A percentile compares a stretch with the other conserved stretches of the same genome.
These are phyloP conservation scores for Camptogramma bilineatum DNA, from an alignment of 2,888 invertebrate species.

Conservation along the genomic window DNA sequence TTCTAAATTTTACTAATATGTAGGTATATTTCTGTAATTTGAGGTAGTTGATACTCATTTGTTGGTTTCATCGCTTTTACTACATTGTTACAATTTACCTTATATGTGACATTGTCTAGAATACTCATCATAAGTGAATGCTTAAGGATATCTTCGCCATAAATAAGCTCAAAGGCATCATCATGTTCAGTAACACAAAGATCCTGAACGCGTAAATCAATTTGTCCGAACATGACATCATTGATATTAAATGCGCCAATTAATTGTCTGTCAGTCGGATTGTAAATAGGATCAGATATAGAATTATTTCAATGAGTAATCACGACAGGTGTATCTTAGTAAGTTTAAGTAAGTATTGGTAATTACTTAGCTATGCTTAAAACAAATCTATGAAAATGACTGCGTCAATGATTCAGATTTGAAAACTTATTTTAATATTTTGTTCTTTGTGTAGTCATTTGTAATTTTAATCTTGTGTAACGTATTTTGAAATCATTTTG, in stretches of 20 bases:
- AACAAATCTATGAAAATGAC: background rate
- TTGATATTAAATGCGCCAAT: slow-evolving; percentile 8
- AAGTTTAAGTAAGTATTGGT: background rate
- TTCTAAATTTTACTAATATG: no score
- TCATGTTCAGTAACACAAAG: slow-evolving; percentile 1
- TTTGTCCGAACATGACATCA: slow-evolving; percentile 19
- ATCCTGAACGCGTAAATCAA: slow-evolving; percentile 15
- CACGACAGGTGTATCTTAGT: slow-evolving; percentile 30
- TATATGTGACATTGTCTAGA: background rate
- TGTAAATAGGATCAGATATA: background rate
- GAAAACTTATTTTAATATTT: background rate
- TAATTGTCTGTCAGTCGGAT: slow-evolving; percentile 19
- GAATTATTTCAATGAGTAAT: slow-evolving; percentile 31
- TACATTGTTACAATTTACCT: no score
- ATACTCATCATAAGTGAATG: background rate
- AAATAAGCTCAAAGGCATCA: background rate
- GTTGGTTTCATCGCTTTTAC: no score
- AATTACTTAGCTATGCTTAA: background rate
- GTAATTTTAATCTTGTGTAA: no score
- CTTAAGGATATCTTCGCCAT: background rate
- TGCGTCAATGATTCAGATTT: slow-evolving; percentile 15
- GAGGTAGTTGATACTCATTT: no score
- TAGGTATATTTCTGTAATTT: no score
- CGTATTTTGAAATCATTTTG: background rate
- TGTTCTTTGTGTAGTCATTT: slow-evolving; percentile 2